Percentiles rank a stretch among this genome's conserved stretches.
These are phyloP conservation scores for Poliocrania exsul DNA, from an alignment of 2,797 vertebrate species.

Conservation along the genomic window DNA sequence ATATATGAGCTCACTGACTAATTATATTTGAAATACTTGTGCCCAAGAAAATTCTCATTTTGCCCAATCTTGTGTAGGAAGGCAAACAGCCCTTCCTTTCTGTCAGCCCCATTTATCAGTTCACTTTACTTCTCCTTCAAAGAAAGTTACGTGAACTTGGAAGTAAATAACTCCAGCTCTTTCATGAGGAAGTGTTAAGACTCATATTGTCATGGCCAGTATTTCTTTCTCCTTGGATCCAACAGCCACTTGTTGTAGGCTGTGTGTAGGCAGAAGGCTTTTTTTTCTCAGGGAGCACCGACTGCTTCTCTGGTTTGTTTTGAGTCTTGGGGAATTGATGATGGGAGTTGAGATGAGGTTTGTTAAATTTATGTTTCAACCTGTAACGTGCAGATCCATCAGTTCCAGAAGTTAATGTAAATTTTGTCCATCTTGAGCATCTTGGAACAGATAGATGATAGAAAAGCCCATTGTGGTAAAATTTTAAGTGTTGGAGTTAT, in stretches of 20 bases:
- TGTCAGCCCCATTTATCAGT: fast-evolving
- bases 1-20: neutral
- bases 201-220: neutral
- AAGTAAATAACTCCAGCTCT: neutral
- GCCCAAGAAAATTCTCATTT: neutral
- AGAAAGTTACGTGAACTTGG: neutral
- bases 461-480: neutral
- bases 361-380: neutral
- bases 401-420: neutral
- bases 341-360: neutral
- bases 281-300: neutral
- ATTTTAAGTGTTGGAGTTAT: neutral
- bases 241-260: neutral
- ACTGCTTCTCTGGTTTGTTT: neutral
- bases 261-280: neutral
- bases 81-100: neutral
- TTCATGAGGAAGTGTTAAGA: neutral
- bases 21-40: neutral
- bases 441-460: neutral
- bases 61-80: neutral
- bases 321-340: neutral
- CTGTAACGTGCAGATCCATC: neutral
- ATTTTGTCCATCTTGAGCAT: neutral
- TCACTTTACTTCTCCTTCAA: neutral
- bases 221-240: neutral